Evolutionary conservation across 2,888 invertebrate species (phyloP), one percentile per base, ranked within the genome.

Genomic region (Ptilodon capucinus): DNA sequence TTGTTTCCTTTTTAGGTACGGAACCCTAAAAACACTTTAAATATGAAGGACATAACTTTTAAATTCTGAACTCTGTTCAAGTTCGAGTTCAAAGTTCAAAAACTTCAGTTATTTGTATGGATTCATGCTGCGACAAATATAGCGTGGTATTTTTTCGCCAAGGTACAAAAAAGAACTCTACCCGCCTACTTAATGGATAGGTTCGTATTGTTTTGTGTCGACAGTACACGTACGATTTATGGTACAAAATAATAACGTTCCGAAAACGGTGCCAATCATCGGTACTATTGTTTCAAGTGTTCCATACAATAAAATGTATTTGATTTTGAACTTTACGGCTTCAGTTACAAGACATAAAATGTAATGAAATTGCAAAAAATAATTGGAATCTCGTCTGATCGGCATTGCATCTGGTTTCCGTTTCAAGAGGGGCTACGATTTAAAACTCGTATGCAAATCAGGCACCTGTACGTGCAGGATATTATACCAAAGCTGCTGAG

Each of bases 321-420:
- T 14, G 4, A 48, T 25, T 6, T 40, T 14, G 1, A 40, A 35
- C 44, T 40, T 25, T 25, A 43, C 35, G 9, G 2, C 28, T 4
- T 17, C 8, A 9, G 11, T 4, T 2, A 34, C 32, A 42, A 13
- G 21, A 18, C 13, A 14, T 25, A n/a, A 42, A 46, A 8, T 44
- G 32, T 8, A 44, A 40, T n/a, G 23, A 19, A 32, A 14, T 9
- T 13, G 36, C 25, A 6, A n/a, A 19, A 44, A 40, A 16, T 39
- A 40, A 25, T 48, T 17, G 35, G 14, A 34, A 11, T 23, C 23
- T 17, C 23, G 9, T 40, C 42, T 38, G n/a, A 45, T 38, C 36
- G 8, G 17, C 35, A 42, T 16, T 42, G 36, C 43, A 54, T 35
- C 45, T 59, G 25, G 36, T 44, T 42, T 50, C 17, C 34, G 43